Conservation (phyloP, 2,113 vertebrate species). For the Engystomops pustulosus region DNA sequence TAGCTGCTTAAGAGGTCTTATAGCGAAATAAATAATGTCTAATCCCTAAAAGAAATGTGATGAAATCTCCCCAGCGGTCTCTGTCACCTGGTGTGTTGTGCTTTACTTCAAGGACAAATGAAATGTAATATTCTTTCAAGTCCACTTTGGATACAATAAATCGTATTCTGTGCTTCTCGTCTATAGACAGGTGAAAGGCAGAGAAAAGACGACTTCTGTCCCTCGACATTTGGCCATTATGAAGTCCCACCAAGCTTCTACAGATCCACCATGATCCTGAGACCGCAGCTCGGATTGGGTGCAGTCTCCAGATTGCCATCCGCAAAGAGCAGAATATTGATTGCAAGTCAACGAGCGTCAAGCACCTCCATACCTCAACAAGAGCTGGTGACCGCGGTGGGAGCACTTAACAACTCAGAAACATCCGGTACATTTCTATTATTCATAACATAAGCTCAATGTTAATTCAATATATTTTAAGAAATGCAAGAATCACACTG, state of each 20-base stretch:
- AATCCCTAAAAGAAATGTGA: conserved; percentile 12
- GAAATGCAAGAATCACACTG: too few relatives aligned
- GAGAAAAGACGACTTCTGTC: conserved; percentile 76
- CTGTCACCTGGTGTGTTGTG: background rate
- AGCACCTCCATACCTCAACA: conserved; percentile 76
- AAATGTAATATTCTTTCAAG: conserved; percentile 10
- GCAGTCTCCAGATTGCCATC: conserved; percentile 85
- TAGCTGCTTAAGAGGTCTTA: background rate
- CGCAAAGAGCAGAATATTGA: conserved; percentile 82
- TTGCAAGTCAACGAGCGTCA: conserved; percentile 82
- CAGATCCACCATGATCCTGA: conserved; percentile 85
- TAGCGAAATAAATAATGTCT: background rate
- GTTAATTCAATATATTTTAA: too few relatives aligned
- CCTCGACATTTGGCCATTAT: conserved; percentile 72
- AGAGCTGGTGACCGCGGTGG: conserved; percentile 72
- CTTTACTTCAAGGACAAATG: conserved; percentile 15
- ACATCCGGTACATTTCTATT: conserved; percentile 77
- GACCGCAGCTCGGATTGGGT: conserved; percentile 90
- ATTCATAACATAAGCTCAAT: too few relatives aligned
- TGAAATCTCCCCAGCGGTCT: background rate
- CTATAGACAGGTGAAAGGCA: conserved; percentile 73
- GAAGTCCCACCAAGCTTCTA: conserved; percentile 79
- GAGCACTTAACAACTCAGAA: conserved; percentile 75
- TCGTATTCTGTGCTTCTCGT: conserved; percentile 26
- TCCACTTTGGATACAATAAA: background rate